phyloP scores from a whole-genome alignment of 2,888 invertebrate genomes.

The Druceiella hillmani region DNA sequence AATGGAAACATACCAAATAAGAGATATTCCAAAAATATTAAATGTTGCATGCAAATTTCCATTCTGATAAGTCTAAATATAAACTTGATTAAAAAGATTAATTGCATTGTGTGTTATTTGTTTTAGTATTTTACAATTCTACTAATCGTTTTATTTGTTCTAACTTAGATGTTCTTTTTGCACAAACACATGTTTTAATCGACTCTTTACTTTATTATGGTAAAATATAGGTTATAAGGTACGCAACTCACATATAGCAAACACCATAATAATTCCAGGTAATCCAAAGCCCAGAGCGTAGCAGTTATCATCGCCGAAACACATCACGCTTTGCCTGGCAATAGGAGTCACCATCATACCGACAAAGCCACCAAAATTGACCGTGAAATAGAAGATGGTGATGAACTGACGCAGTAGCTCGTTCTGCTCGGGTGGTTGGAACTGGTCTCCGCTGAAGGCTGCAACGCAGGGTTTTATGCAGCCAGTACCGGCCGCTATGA shows the following conservation, averaged over 20 bases:
- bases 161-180: too few relatives aligned
- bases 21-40: too few relatives aligned
- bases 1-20: too few relatives aligned
- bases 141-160: too few relatives aligned
- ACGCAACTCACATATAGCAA: slow-evolving; percentile 61
- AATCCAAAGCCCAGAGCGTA: slow-evolving; percentile 74
- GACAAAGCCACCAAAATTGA: slow-evolving; percentile 63
- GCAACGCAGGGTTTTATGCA: slow-evolving; percentile 86
- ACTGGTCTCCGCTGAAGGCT: slow-evolving; percentile 81
- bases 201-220: too few relatives aligned
- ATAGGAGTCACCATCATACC: slow-evolving; percentile 69
- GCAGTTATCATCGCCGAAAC: slow-evolving; percentile 64
- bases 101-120: too few relatives aligned
- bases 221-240: too few relatives aligned
- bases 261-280: slow-evolving; percentile 64
- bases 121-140: too few relatives aligned
- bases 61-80: too few relatives aligned
- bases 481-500: slow-evolving; percentile 74
- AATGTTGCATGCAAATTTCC: too few relatives aligned
- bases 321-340: slow-evolving; percentile 58
- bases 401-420: slow-evolving; percentile 66
- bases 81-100: too few relatives aligned
- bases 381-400: slow-evolving; percentile 78
- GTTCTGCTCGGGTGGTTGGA: slow-evolving; percentile 62
- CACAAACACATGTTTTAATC: too few relatives aligned